Base-by-base conservation (phyloP, 2,113 vertebrate species). In the Hydrolagus affinis region DNA sequence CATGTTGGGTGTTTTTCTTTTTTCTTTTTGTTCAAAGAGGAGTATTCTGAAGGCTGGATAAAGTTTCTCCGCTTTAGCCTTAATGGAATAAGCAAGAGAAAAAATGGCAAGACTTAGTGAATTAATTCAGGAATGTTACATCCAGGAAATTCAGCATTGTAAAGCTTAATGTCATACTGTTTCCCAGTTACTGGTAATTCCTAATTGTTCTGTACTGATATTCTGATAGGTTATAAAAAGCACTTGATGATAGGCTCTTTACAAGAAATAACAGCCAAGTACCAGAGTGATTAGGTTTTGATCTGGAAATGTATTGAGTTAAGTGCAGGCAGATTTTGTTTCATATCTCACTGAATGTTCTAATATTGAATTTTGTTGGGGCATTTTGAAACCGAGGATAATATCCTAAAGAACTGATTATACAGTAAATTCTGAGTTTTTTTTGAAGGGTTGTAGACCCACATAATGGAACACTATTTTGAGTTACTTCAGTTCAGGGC, bases 401-500 rank as follows among this genome's bases (percentile, higher is more conserved):
- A n/a, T 21, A 78, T 64, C 14, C 23, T 64, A 64, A 83, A 83
- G 60, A 66, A 83, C 62, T 83, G 23, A 32, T 83, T 83, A 64
- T 64, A 44, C 44, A 44, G 44, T 44, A 30, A 66, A 68, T 83
- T 59, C 28, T 66, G 62, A 8, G 6, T 83, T 17, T 62, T 80
- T 83, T 66, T 83, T 83, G 60, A 11, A 83, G 60, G 78, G 10
- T 83, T 83, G 60, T 44, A 44, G 44, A 44, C 44, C 44, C 44
- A 44, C 60, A 83, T 83, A 32, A 83, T 83, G 62, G 60, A 66
- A 32, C 78, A 32, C 30, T 25, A 23, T 83, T 83, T 83, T 11
- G 62, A 66, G 60, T 83, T 80, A 83, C 78, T 66, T 83, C 78
- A 68, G 17, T 83, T 21, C 57, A 68, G 32, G 78, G 66, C 59